Base-by-base conservation (phyloP, 2,113 vertebrate genomes). In the Polypterus senegalus region DNA sequence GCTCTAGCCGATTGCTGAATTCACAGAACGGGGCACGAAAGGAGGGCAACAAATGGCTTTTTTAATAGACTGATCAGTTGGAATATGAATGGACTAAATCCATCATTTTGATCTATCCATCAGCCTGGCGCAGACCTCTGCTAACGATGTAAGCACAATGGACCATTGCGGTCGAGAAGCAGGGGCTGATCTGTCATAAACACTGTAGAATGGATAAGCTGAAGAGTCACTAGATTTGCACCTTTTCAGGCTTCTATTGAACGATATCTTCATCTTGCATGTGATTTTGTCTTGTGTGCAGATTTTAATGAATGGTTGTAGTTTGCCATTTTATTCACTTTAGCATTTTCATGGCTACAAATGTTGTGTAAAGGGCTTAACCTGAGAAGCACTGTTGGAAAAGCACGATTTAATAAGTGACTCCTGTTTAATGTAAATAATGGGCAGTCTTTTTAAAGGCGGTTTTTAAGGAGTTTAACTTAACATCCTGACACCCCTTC, bases 21-120 rank as follows among this genome's bases (percentile, higher is more conserved):
- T 64, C 47, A 47, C 9, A 47, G 54, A 45, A 47, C 53, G 57
- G 46, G 54, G 8, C 48, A 47, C 54, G 48, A 45, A 63, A 63
- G 44, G 48, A 64, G 57, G 57, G 63, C 48, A 64, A 59, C 49
- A 53, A 64, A 54, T 59, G 48, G 45, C 57, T 57, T 64, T 57
- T 59, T 59, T 64, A 59, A 59, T 64, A 64, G 43, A 64, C 57
- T 64, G 57, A 64, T 64, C 63, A 64, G 57, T n/a, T 57, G 57
- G 49, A 64, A 53, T 64, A 64, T 44, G 57, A 49, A 64, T 59
- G 63, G 57, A 54, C 63, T 52, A 46, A 64, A 64, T 64, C 57
- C 63, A 64, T 64, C 57, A 64, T 64, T 48, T 11, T 46, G 47
- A 53, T 57, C 47, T 47, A 58, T 63, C 56, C 48, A 27, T 63